Evolutionary conservation across 2,113 vertebrate genomes (phyloP), one percentile per base, ranked within the genome.

Genomic region (Dicentrarchus labrax): DNA sequence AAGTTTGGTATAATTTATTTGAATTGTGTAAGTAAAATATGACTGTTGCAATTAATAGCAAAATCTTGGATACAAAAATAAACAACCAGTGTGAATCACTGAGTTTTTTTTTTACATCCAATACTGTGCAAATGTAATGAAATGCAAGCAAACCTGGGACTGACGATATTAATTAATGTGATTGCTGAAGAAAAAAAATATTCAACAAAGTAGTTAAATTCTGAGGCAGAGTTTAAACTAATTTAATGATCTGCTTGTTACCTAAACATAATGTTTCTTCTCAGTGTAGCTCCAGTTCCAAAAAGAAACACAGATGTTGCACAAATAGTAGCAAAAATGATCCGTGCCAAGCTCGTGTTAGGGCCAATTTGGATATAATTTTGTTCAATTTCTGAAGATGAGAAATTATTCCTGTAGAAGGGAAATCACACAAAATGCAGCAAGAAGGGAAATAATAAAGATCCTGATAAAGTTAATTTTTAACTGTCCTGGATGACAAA

Each of bases 301-400:
- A 51, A 60, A 53, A 45, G 16, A 72, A 54, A 68, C 36, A 72
- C 60, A 68, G 67, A 62, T 68, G 38, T 78, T 72, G 17, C 53
- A 50, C 4, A 76, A 57, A 71, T n/a, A 53, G 47, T 12, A 19
- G 22, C 19, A 38, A 13, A 53, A 45, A 70, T 70, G 2, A 21
- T 62, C 15, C 0, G 9, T 36, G 30, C 57, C 24, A 48, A 21
- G 43, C 22, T 71, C 24, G n/a, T 0, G 0, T 72, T 19, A 39
- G n/a, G 15, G 56, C 24, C 21, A 67, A 57, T 76, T 72, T 62
- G 47, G 1, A 17, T 54, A 72, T 59, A 60, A 60, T 60, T 7
- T 57, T 17, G 38, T 62, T 69, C n/a, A 48, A 24, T 68, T 75
- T 62, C 47, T 77, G 51, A 50, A 65, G 54, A 73, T 62, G 57